A percentile compares a stretch with the other conserved stretches of the same genome.
Evolutionary conservation across 1,140 invertebrate genomes (phyloP).

Genomic region (Sycobia sp.): DNA sequence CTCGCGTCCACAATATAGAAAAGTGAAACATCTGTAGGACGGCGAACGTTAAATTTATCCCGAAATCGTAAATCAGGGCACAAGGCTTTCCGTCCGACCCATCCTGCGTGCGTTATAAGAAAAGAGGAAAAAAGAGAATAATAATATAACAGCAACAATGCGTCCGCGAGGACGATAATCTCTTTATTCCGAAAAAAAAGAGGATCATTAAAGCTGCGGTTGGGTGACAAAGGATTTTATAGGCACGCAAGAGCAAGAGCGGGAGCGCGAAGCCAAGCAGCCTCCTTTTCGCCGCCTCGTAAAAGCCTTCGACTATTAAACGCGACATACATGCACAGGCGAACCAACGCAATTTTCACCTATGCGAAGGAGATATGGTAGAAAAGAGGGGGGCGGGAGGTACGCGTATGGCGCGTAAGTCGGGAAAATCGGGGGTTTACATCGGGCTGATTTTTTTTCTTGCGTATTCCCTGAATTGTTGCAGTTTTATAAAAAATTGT

Average conservation of each 20-base stretch:
- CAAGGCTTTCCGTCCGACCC: too few relatives aligned
- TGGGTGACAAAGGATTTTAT: slow-evolving; percentile 15
- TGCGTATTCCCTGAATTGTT: too few relatives aligned
- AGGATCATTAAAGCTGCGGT: neutral
- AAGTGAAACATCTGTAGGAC: too few relatives aligned
- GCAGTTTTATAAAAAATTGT: too few relatives aligned
- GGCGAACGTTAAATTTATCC: too few relatives aligned
- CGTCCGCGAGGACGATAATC: neutral
- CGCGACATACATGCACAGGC: too few relatives aligned
- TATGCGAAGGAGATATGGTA: neutral
- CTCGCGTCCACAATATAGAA: too few relatives aligned
- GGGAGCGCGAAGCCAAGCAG: neutral
- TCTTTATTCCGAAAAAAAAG: slow-evolving; percentile 13
- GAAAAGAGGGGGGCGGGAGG: neutral
- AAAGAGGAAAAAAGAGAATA: neutral
- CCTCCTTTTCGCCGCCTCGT: slow-evolving; percentile 15
- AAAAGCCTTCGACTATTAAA: slow-evolving; percentile 15
- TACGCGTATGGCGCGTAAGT: neutral
- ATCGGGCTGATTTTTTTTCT: neutral
- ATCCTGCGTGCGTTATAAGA: too few relatives aligned
- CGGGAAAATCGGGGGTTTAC: neutral
- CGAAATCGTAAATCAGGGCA: too few relatives aligned
- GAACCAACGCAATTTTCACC: slow-evolving; percentile 24
- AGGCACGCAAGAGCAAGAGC: neutral
- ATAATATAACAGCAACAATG: neutral